Evolutionary conservation across 2,113 vertebrate species (phyloP).

Genomic region (Halcyon senegalensis): DNA sequence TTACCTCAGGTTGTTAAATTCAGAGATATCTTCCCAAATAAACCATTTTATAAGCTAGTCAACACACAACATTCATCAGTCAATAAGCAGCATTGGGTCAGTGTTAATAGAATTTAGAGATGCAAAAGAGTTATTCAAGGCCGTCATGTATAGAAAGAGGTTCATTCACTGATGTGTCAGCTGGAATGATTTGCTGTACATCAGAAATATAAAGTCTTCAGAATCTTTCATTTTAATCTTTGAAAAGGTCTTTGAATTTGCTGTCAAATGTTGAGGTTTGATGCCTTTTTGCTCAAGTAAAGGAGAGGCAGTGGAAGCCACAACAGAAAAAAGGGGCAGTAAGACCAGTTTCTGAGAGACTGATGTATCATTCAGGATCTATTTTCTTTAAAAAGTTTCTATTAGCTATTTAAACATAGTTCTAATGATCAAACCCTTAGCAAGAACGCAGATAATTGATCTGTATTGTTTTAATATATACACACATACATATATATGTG

Average conservation of each 20-base stretch:
- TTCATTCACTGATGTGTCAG: not conserved
- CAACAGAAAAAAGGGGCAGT: not conserved
- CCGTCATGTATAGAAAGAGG: not conserved
- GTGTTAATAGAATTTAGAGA: conserved; percentile 54
- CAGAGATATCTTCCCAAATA: not conserved
- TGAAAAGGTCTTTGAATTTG: not conserved
- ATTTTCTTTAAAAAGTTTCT: not conserved
- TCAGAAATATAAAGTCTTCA: not conserved
- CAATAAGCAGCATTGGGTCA: not conserved
- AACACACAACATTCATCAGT: conserved; percentile 25
- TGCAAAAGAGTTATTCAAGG: conserved; percentile 8
- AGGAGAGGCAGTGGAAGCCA: not conserved
- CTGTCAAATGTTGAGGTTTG: not conserved
- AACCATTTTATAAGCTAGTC: conserved; percentile 68
- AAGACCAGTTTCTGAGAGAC: not conserved
- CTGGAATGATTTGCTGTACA: not conserved
- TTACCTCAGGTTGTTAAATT: not conserved
- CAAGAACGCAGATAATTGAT: not conserved
- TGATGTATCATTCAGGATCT: not conserved
- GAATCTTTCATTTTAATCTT: not conserved
- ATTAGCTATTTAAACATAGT: not conserved
- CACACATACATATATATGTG: not conserved
- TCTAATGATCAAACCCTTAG: not conserved
- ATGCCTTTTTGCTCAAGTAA: not conserved
- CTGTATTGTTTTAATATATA: not conserved